Conservation (phyloP, 2,797 vertebrate genomes). For the Lepilemur septentrionalis region DNA sequence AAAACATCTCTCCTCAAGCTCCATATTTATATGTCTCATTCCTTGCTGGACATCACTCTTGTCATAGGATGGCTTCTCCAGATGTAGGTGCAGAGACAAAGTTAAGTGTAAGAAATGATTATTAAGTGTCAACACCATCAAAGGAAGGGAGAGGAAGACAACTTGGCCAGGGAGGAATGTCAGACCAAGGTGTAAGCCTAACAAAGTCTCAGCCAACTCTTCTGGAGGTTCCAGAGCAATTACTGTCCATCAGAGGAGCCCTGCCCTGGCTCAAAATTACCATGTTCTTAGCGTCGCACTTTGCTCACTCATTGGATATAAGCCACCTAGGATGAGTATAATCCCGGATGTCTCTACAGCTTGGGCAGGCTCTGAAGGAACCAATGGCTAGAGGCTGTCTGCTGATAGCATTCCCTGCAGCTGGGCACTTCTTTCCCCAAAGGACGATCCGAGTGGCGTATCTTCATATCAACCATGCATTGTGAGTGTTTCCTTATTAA, state of each 20-base stretch:
- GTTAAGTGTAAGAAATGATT: neutral
- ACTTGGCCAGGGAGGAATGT: neutral
- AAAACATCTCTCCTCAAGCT: neutral
- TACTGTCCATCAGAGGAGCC: neutral
- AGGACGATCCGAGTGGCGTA: neutral
- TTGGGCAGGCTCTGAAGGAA: neutral
- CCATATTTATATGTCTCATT: neutral
- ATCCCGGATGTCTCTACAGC: neutral
- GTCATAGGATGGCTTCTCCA: neutral
- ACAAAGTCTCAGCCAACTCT: neutral
- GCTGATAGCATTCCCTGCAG: neutral
- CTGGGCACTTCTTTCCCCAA: neutral
- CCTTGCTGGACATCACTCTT: neutral
- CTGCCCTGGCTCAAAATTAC: neutral
- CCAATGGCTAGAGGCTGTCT: neutral
- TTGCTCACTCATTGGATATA: neutral
- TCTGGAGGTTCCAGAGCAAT: neutral
- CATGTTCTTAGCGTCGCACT: neutral
- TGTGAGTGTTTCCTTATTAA: neutral
- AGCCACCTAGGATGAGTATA: neutral
- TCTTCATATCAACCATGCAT: neutral
- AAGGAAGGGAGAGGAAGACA: neutral
- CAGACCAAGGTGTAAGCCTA: neutral
- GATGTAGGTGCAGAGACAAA: neutral
- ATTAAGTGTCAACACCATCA: neutral